Evolutionary conservation across 2,797 vertebrate species (phyloP), one percentile per base, ranked within the genome.

Genomic region (Tachyglossus aculeatus): DNA sequence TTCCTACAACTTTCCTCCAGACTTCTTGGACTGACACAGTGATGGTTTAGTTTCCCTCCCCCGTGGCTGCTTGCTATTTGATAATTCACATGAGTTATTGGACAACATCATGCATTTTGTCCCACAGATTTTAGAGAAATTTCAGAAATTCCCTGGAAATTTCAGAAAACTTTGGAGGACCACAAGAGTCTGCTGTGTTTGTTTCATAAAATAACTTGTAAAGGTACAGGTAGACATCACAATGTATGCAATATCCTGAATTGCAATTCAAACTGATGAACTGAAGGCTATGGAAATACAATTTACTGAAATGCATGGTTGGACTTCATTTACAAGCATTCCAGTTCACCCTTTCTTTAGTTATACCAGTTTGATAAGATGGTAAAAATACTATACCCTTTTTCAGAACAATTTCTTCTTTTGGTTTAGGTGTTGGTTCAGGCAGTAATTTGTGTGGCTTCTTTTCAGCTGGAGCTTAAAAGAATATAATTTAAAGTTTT

Each of bases 381-480:
- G 50, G 5, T 52, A 39, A 79, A 85, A 70, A 69, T 86, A 89
- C 86, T 65, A 31, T 93, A 94, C 93, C 93, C 87, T 88, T 93
- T 90, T 93, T 94, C 83, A 94, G 88, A 90, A 91, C 84, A 74
- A 93, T 81, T 90, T 93, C 90, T 88, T 94, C 93, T 61, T 88
- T 92, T 74, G 89, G 87, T 66, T 91, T 79, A 59, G 91, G 87
- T 67, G 88, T 77, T 71, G 86, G 73, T 77, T 90, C 90, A 2
- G 91, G 91, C 88, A 92, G 87, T 83, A 90, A 78, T 92, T 78
- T 93, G 77, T 86, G 91, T 82, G 91, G 83, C 86, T 93, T 94
- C 93, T 93, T 92, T 89, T 91, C 90, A 73, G 75, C 88, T 88
- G 80, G 87, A 77, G 87, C 92, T 94, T 92, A 82, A 93, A 92